Base-by-base conservation (phyloP, 2,113 vertebrate species). In the Cebidichthys violaceus region DNA sequence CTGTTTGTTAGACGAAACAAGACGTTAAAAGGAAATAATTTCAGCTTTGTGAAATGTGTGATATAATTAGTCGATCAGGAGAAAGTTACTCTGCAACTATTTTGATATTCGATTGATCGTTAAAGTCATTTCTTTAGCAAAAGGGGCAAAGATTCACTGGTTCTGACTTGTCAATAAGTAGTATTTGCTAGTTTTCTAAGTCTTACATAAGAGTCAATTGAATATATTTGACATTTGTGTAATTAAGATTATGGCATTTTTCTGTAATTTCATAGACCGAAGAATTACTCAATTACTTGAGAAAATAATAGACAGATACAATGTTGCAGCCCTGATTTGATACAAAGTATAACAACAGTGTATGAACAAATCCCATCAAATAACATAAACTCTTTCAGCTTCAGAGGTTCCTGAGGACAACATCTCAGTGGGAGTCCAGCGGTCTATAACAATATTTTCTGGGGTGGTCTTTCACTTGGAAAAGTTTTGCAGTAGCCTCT, bases 401-500 rank as follows among this genome's bases (percentile, higher is more conserved):
- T 60, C 15, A 33, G 15, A 60, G 18, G 6, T 4, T 60, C 59
- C 59, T 29, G 55, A 29, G 55, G 55, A 59, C 55, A 59, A 59
- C 6, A 29, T 59, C 55, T 59, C 55, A 29, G 55, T 29, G 55
- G 55, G 55, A 37, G 68, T 71, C 73, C 79, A 35, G 65, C 7
- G 20, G 85, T 74, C 72, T 70, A 8, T 81, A 69, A 57, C 59
- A 50, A 65, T 61, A 41, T 75, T 88, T 81, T 77, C 39, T 57
- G 15, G 66, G 87, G 71, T 83, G 86, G 82, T 89, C 85, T 88
- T 31, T 70, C 77, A 80, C 77, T 84, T 70, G 86, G 77, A 18
- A 85, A 90, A 82, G 71, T 87, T 55, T 33, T 15, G 47, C 64
- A 85, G 79, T 59, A 78, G 68, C 82, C 77, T 62, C 70, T 81